Conservation (phyloP, 2,113 vertebrate genomes). For the Phocoena sinus region DNA sequence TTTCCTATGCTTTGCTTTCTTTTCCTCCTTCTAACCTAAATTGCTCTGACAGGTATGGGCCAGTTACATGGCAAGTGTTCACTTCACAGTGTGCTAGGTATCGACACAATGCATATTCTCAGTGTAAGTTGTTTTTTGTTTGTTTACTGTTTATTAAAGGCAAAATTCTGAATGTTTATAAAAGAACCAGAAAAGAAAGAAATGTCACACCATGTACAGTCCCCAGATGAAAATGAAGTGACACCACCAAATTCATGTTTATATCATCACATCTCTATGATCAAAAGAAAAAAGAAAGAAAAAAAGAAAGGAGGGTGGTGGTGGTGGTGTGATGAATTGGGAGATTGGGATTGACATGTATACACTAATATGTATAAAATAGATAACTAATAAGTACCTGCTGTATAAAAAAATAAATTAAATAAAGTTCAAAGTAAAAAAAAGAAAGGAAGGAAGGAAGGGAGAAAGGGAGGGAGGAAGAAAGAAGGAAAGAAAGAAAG, state of each 20-base stretch:
- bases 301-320: neutral
- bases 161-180: neutral
- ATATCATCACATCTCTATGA: neutral
- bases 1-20: neutral
- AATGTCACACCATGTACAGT: neutral
- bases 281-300: neutral
- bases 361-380: too few relatives aligned
- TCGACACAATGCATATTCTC: neutral
- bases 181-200: neutral
- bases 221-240: neutral
- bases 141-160: neutral
- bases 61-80: neutral
- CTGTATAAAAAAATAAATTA: too few relatives aligned
- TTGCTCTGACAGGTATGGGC: neutral
- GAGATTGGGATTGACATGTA: too few relatives aligned
- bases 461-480: too few relatives aligned
- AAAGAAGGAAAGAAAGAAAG: neutral
- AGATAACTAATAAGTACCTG: too few relatives aligned
- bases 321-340: too few relatives aligned
- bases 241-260: neutral
- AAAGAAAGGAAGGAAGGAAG: too few relatives aligned
- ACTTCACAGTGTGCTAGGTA: neutral
- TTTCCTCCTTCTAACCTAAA: neutral
- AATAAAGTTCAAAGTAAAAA: neutral
- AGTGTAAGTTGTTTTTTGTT: neutral